Conservation (phyloP, 2,797 vertebrate genomes). For the Melanogrammus aeglefinus region DNA sequence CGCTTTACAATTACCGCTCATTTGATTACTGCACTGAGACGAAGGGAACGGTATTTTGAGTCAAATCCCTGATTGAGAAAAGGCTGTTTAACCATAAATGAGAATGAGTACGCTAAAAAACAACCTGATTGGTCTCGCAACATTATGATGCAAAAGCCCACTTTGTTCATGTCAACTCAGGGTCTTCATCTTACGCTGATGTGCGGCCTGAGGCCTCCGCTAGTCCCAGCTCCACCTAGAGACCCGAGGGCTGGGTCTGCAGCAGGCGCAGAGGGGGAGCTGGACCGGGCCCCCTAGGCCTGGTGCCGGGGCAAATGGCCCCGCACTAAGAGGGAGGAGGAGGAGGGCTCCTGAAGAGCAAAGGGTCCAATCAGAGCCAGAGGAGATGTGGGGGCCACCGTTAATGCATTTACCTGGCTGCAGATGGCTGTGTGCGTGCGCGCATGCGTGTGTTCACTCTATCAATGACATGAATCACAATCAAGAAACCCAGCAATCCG, state of each 20-base stretch:
- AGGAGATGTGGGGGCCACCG: slow-evolving; percentile 64
- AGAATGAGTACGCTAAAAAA: slow-evolving; percentile 1
- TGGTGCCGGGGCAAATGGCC: slow-evolving; percentile 67
- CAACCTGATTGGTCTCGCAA: background rate
- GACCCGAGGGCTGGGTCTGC: slow-evolving; percentile 26
- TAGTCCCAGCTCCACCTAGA: slow-evolving; percentile 60
- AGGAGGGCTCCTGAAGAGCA: slow-evolving; percentile 64
- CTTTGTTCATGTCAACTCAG: background rate
- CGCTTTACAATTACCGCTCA: slow-evolving; percentile 29
- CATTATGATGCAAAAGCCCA: slow-evolving; percentile 30
- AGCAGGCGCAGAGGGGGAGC: slow-evolving; percentile 9
- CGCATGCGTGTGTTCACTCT: slow-evolving; percentile 12
- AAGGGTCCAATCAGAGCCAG: slow-evolving; percentile 65
- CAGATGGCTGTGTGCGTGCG: background rate
- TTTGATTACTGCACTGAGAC: slow-evolving; percentile 27
- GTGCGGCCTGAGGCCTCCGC: slow-evolving; percentile 56
- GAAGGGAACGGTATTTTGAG: slow-evolving; percentile 20
- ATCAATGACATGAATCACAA: too few species aligned
- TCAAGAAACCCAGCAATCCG: too few species aligned
- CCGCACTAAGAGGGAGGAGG: slow-evolving; percentile 54
- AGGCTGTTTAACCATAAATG: background rate
- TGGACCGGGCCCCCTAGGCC: background rate
- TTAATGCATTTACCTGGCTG: slow-evolving; percentile 61
- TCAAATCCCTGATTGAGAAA: slow-evolving; percentile 13
- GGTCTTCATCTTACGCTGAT: slow-evolving; percentile 44